A percentile compares a stretch with the other conserved stretches of the same genome.
Conservation (phyloP, 2,113 vertebrate species). For the Petromus typicus region DNA sequence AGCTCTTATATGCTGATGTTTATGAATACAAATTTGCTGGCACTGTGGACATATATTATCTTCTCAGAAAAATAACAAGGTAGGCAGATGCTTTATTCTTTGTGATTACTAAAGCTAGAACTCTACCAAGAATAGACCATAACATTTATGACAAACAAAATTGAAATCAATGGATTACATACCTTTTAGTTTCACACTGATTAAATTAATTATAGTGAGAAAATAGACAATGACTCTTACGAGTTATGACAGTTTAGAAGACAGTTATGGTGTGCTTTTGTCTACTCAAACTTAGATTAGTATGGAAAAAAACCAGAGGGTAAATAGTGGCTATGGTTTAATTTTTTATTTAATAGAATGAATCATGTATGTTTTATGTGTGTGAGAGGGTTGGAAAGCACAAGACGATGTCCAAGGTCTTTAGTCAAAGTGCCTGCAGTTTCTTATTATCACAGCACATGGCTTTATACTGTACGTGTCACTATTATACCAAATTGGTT, state of each 20-base stretch:
- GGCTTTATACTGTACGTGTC: neutral
- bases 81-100: slow-evolving; percentile 67
- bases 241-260: slow-evolving; percentile 43
- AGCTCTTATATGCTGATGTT: slow-evolving; percentile 79
- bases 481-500: neutral
- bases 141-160: slow-evolving; percentile 75
- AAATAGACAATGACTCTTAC: slow-evolving; percentile 28
- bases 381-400: neutral
- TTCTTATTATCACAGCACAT: neutral
- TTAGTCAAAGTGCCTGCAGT: neutral
- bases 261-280: neutral
- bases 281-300: neutral
- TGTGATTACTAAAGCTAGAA: slow-evolving; percentile 64
- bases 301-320: neutral
- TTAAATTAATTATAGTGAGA: slow-evolving; percentile 59
- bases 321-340: neutral
- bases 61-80: slow-evolving; percentile 74
- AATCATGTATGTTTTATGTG: neutral
- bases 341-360: neutral
- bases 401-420: neutral
- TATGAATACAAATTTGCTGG: slow-evolving; percentile 80
- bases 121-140: slow-evolving; percentile 57
- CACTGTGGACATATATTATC: slow-evolving; percentile 68
- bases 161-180: slow-evolving; percentile 73
- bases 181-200: neutral